phyloP scores from a whole-genome alignment of 2,888 invertebrate genomes.

The Drosophila formosana region DNA sequence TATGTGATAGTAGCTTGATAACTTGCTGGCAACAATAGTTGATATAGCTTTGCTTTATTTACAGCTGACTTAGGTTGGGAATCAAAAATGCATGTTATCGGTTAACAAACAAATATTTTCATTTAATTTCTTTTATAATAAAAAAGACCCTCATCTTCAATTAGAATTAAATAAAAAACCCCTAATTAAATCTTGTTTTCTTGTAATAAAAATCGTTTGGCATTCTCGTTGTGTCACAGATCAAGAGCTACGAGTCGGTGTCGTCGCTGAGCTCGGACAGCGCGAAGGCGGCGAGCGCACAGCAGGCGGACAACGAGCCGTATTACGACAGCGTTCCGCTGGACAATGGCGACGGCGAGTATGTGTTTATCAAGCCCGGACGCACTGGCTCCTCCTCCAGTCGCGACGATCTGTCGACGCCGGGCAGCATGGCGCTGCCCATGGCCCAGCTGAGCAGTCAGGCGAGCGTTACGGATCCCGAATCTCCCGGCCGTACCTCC shows the following conservation, averaged over 20 bases:
- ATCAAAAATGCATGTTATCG: no score
- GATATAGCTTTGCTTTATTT: no score
- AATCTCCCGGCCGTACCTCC: slow-evolving; percentile 92
- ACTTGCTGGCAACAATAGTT: no score
- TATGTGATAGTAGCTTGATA: no score
- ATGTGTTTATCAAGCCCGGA: slow-evolving; percentile 91
- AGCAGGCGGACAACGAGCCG: slow-evolving; percentile 88
- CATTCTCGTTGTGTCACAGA: slow-evolving; percentile 82
- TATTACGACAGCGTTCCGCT: slow-evolving; percentile 91
- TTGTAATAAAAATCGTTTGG: no score
- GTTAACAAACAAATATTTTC: no score
- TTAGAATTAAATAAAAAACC: no score
- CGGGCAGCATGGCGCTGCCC: slow-evolving; percentile 87
- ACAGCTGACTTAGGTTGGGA: no score
- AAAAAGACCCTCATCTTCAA: no score
- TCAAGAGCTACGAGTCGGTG: slow-evolving; percentile 89
- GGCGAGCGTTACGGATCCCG: slow-evolving; percentile 87
- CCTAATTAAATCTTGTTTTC: no score
- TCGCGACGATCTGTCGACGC: slow-evolving; percentile 88
- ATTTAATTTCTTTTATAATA: no score
- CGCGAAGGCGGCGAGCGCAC: slow-evolving; percentile 84
- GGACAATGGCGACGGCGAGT: slow-evolving; percentile 89
- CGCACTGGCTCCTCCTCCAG: slow-evolving; percentile 88
- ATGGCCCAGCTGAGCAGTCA: slow-evolving; percentile 85
- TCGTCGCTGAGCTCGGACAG: slow-evolving; percentile 88